Evolutionary conservation across 92 coral and sea anemone species (phyloP), one percentile per base, ranked within the genome.

Genomic region (Parazoanthus atlanticus): DNA sequence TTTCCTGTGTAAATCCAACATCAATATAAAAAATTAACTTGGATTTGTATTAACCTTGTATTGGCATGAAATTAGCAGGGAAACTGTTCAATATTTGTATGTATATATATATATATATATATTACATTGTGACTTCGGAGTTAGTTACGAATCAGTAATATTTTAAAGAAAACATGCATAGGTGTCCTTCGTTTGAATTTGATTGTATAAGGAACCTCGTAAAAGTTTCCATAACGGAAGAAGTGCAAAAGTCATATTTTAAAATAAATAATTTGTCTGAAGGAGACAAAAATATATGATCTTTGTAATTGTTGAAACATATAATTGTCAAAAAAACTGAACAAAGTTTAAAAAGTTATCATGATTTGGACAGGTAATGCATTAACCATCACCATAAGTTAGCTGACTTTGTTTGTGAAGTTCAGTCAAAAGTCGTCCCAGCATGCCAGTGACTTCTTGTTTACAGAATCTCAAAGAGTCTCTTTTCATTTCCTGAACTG

Each of bases 401-500:
- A 23, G 41, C 30, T 33, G 54, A 61, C 67, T 31, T 69, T 34
- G 32, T 43, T 41, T 69, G 28, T 65, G 33, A 38, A 36, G 3
- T 82, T 36, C 76, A 8, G 32, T 56, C 76, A 65, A 66, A 36
- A 8, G 75, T 28, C 79, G 69, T 84, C 54, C 25, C 78, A 84
- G 78, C 76, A 84, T 84, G 79, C 87, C 87, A 69, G 40, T 74
- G 43, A 83, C 9, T 71, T 70, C 33, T 84, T 84, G 87, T 84
- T 84, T 84, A 84, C 87, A 70, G 46, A 84, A 70, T 26, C 78
- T 84, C 41, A 69, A 84, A 36, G 66, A 71, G 74, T 70, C 64
- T 38, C 84, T 84, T 84, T 81, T 69, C 74, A 84, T 84, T 84
- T 84, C 87, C 87, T 84, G 78, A 84, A 84, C 76, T 84, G 77